A percentile compares a stretch with the other conserved stretches of the same genome.
phyloP scores from a whole-genome alignment of 2,888 invertebrate genomes.

The Periphyllus acericola region DNA sequence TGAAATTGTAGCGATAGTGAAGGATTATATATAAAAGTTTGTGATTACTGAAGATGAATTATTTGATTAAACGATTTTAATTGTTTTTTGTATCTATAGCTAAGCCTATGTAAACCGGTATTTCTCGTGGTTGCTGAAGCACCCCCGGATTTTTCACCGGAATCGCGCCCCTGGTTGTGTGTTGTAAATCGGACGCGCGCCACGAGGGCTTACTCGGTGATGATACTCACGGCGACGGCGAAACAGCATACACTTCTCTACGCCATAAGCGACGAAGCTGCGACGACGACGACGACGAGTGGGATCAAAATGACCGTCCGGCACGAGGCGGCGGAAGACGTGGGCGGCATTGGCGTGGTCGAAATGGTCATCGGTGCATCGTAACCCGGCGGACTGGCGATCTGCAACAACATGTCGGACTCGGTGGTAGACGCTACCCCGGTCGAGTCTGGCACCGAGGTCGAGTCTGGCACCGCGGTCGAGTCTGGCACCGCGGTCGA shows the following conservation, averaged over 20 bases:
- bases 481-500: not conserved
- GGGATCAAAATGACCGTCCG: not conserved
- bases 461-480: not conserved
- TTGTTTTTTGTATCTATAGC: no score
- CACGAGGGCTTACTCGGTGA: no score
- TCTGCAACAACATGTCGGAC: conserved; percentile 6
- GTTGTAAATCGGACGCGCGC: no score
- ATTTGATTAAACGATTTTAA: no score
- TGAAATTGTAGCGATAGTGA: no score
- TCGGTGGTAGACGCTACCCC: not conserved
- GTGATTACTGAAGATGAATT: no score
- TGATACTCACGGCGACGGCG: not conserved
- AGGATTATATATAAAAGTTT: no score
- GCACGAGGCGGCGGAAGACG: not conserved
- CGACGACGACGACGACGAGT: not conserved
- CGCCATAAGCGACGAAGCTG: not conserved
- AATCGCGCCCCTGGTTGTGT: no score
- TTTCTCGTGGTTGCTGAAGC: no score
- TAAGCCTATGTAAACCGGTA: no score
- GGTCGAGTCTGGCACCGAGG: not conserved
- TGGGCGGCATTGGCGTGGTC: not conserved
- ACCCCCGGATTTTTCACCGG: no score
- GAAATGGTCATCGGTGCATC: not conserved
- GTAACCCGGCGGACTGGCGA: conserved; percentile 4
- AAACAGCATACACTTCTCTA: not conserved